Conservation (phyloP, 1,140 invertebrate species). For the Aphelenchoides avenae region DNA sequence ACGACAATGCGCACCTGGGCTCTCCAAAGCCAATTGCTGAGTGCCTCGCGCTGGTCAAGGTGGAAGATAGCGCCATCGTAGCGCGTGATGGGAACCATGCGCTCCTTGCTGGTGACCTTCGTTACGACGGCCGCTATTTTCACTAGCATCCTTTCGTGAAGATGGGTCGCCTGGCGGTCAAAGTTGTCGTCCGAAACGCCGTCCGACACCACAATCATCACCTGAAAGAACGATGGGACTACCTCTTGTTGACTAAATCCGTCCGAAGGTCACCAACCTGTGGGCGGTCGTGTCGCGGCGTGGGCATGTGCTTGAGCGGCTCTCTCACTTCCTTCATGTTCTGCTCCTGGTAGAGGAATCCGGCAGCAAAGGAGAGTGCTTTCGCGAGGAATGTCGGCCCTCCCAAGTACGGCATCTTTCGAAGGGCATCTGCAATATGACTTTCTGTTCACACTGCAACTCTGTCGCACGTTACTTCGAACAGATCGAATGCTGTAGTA, state of each 20-base stretch:
- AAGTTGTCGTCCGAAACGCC: constrained; percentile 51
- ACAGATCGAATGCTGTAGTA: constrained; percentile 36
- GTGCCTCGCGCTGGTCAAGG: constrained; percentile 44
- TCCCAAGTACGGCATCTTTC: constrained; percentile 48
- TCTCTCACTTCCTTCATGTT: constrained; percentile 47
- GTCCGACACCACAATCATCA: constrained; percentile 50
- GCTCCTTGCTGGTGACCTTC: constrained; percentile 49
- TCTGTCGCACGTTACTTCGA: too few species aligned
- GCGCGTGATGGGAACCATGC: constrained; percentile 45
- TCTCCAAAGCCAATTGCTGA: constrained; percentile 53
- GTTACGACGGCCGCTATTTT: constrained; percentile 50
- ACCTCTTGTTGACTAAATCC: background rate
- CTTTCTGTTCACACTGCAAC: too few species aligned
- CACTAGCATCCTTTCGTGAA: constrained; percentile 43
- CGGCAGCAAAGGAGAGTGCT: constrained; percentile 51
- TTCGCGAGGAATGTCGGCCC: constrained; percentile 53
- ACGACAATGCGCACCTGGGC: constrained; percentile 40
- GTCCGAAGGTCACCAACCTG: constrained; percentile 27
- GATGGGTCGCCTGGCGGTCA: constrained; percentile 47
- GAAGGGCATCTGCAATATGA: constrained; percentile 36
- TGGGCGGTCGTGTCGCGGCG: constrained; percentile 48
- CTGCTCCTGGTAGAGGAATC: constrained; percentile 51
- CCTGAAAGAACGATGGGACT: constrained; percentile 16
- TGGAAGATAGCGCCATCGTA: constrained; percentile 50
- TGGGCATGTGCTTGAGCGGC: constrained; percentile 43